A percentile compares a stretch with the other conserved stretches of the same genome.
Conservation (phyloP, 2,113 vertebrate species). For the Bujurquina vittata region DNA sequence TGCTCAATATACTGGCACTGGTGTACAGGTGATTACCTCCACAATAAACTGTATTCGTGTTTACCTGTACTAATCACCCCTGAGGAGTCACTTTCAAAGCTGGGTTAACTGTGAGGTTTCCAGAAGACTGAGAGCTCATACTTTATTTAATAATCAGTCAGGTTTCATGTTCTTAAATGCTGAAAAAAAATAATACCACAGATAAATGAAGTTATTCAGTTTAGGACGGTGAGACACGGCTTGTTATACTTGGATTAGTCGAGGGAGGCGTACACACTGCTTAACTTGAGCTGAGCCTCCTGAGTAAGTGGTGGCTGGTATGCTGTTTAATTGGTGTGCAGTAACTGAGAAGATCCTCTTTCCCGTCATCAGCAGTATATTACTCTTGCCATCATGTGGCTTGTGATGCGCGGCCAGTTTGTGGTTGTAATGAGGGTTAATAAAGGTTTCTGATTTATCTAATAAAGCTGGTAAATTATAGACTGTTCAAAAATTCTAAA, state of each 20-base stretch:
- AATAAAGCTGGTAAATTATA: neutral
- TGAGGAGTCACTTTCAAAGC: neutral
- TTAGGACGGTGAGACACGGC: rapidly evolving
- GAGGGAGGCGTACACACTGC: neutral
- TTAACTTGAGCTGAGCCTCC: neutral
- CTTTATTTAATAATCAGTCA: neutral
- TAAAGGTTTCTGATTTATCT: neutral
- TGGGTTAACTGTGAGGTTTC: neutral
- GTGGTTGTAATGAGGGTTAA: neutral
- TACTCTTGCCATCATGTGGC: neutral
- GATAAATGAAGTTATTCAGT: neutral
- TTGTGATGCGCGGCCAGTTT: neutral
- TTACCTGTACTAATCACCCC: neutral
- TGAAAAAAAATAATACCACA: neutral
- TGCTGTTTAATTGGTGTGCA: neutral
- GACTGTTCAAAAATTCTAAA: neutral
- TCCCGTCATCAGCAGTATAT: neutral
- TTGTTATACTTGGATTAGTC: neutral
- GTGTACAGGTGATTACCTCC: conserved; percentile 85
- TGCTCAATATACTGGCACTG: conserved; percentile 90
- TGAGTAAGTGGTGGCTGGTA: neutral
- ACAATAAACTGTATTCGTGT: neutral
- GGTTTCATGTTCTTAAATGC: neutral
- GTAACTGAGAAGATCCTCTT: neutral
- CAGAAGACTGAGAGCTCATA: neutral